These are phyloP conservation scores for Vulpes lagopus DNA, from an alignment of 2,113 vertebrate species.

Conservation along the genomic window DNA sequence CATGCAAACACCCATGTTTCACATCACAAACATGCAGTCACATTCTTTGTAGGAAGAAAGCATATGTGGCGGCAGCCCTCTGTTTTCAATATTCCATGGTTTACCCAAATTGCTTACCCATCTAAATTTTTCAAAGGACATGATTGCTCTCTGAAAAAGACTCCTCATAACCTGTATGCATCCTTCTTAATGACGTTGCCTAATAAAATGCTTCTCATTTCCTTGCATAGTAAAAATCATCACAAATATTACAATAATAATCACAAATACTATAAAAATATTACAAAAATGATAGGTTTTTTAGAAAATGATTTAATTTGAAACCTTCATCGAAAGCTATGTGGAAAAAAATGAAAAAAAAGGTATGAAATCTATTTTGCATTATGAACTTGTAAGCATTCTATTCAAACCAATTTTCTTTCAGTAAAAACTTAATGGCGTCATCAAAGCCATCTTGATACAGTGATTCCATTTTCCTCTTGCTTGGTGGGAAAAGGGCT, in stretches of 20 bases:
- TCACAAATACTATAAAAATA: not conserved
- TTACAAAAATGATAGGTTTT: not conserved
- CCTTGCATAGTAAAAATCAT: not conserved
- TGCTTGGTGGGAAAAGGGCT: constrained; percentile 92
- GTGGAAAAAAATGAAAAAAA: not conserved
- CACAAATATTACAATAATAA: not conserved
- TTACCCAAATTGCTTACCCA: not conserved
- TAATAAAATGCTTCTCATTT: not conserved
- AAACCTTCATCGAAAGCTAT: not conserved
- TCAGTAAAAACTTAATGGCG: constrained; percentile 89
- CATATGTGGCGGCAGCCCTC: rapidly evolving
- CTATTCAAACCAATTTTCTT: constrained; percentile 90
- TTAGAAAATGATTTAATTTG: not conserved
- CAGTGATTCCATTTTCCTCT: constrained; percentile 85
- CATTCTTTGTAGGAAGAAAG: not conserved
- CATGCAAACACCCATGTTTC: not conserved
- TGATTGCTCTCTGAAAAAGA: not conserved
- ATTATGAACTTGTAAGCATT: rapidly evolving
- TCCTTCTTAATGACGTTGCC: rapidly evolving
- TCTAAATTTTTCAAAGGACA: not conserved
- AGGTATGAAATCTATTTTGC: not conserved
- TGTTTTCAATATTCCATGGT: not conserved
- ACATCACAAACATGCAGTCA: not conserved
- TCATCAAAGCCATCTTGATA: constrained; percentile 91
- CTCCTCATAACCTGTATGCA: not conserved